Base-by-base conservation (phyloP, 2,888 invertebrate species). In the Drosophila diplacantha region DNA sequence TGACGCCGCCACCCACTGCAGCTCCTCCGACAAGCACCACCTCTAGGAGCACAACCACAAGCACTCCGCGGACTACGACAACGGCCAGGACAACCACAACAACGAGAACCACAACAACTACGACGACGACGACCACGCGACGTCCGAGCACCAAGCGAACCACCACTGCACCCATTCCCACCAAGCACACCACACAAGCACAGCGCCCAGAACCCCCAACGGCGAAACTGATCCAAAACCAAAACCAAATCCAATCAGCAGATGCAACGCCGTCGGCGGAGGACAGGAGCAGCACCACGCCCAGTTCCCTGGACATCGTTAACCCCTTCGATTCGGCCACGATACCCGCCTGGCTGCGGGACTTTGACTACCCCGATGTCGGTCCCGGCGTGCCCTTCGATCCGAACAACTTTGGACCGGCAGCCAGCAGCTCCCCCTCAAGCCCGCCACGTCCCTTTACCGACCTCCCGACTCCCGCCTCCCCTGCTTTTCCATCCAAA, bases 301-400 rank as follows among this genome's bases (percentile, higher is more conserved):
- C 75, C 8, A 70, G 78, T 12, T 35, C 77, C 9, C 37, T 69
- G 31, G 74, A 80, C 0, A 66, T 71, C 4, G 67, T 71, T 5
- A 81, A 76, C 57, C 80, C 81, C 12, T 87, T 87, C 35, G 76
- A 85, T 38, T 83, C 85, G 22, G 74, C 85, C 12, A 87, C 87
- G 0, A 54, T 87, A 26, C 87, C 87, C 6, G 66, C 86, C 20
- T 87, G 87, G 87, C 59, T 87, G 47, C 69, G 65, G 7, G 85
- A 82, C 57, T 85, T 86, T n/a, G 87, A 87, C 54, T 87, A 86
- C 73, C 76, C 87, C 9, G 86, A 86, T 72, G 72, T 87, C 14
- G 88, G 84, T 18, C 86, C 87, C 9, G 87, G 85, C n/a, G 88
- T 87, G 3, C 85, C 88, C 12, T 87, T 81, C 41, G 72, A 81